Percentiles rank a stretch among this genome's conserved stretches.
phyloP scores from a whole-genome alignment of 2,113 vertebrate species.

The Echinops telfairi region DNA sequence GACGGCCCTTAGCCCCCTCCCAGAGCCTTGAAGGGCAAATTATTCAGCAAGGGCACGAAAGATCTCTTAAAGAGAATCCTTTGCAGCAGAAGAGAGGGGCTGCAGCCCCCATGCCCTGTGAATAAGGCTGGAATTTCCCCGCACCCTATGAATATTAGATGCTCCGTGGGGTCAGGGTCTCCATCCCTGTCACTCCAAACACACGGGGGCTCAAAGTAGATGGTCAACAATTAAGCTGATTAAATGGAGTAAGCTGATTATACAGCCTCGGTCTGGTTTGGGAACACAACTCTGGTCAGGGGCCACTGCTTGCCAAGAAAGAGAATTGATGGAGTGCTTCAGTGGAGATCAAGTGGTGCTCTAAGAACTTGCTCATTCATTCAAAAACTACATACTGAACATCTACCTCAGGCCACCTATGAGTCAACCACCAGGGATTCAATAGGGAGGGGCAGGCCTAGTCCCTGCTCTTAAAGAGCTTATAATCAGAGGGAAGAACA shows the following conservation, averaged over 20 bases:
- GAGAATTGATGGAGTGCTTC: background rate
- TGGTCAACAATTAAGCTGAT: background rate
- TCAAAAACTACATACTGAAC: background rate
- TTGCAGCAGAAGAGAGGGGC: background rate
- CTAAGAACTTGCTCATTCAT: background rate
- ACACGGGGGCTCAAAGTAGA: background rate
- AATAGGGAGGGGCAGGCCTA: background rate
- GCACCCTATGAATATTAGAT: background rate
- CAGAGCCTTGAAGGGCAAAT: background rate
- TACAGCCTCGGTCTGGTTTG: background rate
- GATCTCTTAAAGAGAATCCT: constrained; percentile 24
- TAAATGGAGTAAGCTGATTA: background rate
- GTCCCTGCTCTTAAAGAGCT: background rate
- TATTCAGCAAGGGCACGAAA: background rate
- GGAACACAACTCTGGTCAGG: background rate
- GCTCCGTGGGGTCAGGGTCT: background rate
- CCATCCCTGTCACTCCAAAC: background rate
- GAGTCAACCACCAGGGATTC: background rate
- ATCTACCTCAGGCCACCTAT: too few species aligned
- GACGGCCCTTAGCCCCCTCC: background rate
- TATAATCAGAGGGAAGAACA: background rate
- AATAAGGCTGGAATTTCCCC: background rate
- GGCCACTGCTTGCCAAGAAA: background rate
- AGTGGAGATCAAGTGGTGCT: background rate
- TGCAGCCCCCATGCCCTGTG: background rate